Percentiles rank a stretch among this genome's conserved stretches.
Evolutionary conservation across 2,888 invertebrate species (phyloP).

Genomic region (Sturmia bella): DNA sequence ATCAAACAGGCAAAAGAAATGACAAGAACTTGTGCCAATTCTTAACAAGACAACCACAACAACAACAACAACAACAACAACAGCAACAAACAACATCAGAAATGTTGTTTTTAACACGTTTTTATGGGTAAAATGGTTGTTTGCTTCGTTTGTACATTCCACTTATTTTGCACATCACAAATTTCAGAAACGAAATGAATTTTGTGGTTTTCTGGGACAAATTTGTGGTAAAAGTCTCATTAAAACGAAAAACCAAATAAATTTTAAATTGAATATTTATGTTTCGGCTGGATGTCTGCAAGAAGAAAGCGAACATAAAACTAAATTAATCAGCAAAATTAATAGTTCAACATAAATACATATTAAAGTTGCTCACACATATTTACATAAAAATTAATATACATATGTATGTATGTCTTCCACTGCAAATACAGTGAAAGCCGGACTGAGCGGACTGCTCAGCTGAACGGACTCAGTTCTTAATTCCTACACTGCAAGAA

Average conservation of each 20-base stretch:
- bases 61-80: constrained; percentile 40
- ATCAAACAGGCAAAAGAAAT: constrained; percentile 35
- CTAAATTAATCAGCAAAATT: not conserved
- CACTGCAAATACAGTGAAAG: too few relatives aligned
- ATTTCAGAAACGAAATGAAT: constrained; percentile 27
- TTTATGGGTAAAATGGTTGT: constrained; percentile 28
- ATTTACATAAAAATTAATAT: too few relatives aligned
- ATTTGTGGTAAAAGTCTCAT: constrained; percentile 35
- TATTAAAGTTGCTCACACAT: not conserved
- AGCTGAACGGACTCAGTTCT: too few relatives aligned
- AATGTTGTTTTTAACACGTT: constrained; percentile 64
- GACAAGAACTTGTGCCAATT: constrained; percentile 68
- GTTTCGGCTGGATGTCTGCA: not conserved
- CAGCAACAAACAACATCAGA: constrained; percentile 35
- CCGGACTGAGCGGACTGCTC: too few relatives aligned
- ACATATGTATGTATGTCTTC: too few relatives aligned
- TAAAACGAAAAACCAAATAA: constrained; percentile 3
- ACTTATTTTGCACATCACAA: constrained; percentile 28
- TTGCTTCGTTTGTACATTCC: constrained; percentile 16
- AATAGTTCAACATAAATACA: not conserved
- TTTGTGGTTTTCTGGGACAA: constrained; percentile 55
- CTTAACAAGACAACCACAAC: constrained; percentile 39
- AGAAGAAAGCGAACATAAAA: not conserved
- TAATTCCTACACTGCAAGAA: too few relatives aligned
- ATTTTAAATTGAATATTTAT: constrained; percentile 44